Percentiles rank a stretch among this genome's conserved stretches.
Evolutionary conservation across 2,113 vertebrate species (phyloP).

Genomic region (Sapajus apella): DNA sequence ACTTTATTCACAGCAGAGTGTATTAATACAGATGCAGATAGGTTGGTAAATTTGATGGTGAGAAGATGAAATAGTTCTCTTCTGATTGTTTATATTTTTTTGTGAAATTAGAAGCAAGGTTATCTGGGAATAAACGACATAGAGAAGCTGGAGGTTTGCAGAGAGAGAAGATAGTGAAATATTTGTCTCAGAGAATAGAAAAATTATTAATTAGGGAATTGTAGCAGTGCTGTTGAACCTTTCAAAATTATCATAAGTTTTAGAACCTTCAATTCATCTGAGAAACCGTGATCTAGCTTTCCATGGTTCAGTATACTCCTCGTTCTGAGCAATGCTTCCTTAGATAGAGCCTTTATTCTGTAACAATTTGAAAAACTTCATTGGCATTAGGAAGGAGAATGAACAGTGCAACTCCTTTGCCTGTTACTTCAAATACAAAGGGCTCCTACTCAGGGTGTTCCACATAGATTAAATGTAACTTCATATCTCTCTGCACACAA

Average conservation of each 20-base stretch:
- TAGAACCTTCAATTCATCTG: constrained; percentile 14
- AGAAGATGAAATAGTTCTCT: background rate
- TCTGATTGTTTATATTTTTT: background rate
- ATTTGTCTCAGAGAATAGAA: background rate
- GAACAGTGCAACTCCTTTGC: constrained; percentile 91
- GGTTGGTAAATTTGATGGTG: background rate
- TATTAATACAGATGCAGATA: background rate
- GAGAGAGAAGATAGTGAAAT: background rate
- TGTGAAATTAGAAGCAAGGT: background rate
- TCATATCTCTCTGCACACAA: constrained; percentile 87
- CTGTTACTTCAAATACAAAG: constrained; percentile 89
- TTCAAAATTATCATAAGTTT: background rate
- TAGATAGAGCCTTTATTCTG: background rate
- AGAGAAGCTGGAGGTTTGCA: background rate
- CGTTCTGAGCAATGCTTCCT: background rate
- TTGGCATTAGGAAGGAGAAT: constrained; percentile 87
- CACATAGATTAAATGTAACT: constrained; percentile 87
- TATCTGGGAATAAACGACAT: background rate
- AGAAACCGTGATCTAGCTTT: background rate
- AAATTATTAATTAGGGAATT: background rate
- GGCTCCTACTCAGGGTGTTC: constrained; percentile 85
- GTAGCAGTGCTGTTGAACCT: background rate
- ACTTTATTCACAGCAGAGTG: background rate
- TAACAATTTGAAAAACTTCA: background rate
- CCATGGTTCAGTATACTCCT: background rate